Conservation (phyloP, 2,888 invertebrate genomes). For the Laothoe populi region DNA sequence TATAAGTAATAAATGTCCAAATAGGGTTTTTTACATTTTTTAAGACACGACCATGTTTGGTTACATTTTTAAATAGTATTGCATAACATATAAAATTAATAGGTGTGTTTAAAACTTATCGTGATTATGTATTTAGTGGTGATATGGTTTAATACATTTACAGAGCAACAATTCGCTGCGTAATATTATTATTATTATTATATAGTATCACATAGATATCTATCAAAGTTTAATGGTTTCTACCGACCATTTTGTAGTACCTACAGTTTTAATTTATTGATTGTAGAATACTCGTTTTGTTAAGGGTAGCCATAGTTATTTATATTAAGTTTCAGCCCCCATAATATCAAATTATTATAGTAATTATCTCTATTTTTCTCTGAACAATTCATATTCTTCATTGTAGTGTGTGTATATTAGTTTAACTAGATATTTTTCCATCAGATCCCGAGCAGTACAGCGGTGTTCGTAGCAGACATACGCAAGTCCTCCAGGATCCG, state of each 20-base stretch:
- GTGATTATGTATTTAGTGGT: no score
- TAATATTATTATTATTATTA: no score
- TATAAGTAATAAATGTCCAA: background rate
- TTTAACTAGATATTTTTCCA: slow-evolving; percentile 33
- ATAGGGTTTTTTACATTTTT: background rate
- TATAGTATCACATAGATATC: no score
- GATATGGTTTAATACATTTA: no score
- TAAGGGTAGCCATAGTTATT: background rate
- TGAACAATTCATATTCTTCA: background rate
- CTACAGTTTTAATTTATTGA: background rate
- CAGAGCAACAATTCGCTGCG: no score
- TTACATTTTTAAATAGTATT: background rate
- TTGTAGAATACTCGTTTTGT: background rate
- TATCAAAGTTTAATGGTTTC: background rate
- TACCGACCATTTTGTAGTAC: background rate
- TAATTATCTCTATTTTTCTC: background rate
- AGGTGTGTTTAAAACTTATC: no score
- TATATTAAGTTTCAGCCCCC: background rate
- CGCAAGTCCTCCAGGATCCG: slow-evolving; percentile 54
- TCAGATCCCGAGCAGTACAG: slow-evolving; percentile 73
- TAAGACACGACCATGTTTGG: background rate
- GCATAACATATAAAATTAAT: no score
- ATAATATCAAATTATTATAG: background rate
- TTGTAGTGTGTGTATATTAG: background rate
- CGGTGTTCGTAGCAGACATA: slow-evolving; percentile 75